Evolutionary conservation across 2,888 invertebrate genomes (phyloP).

Genomic region (Cartodere bifasciata): DNA sequence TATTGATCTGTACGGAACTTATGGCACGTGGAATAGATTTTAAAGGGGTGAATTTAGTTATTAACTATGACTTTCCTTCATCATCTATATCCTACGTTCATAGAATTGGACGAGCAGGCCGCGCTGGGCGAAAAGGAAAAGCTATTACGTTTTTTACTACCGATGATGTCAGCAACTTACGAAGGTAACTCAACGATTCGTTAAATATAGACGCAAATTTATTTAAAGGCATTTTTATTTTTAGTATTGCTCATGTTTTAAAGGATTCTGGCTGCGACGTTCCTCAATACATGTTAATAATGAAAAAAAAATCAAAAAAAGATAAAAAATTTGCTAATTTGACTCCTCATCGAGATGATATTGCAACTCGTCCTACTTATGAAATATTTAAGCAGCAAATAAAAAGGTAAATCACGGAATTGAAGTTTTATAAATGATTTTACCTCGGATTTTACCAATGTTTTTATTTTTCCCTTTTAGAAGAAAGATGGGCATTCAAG

Average conservation of each 20-base stretch:
- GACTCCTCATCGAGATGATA: slow-evolving; percentile 53
- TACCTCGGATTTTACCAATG: too few relatives aligned
- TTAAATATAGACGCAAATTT: not conserved
- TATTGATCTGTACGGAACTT: slow-evolving; percentile 91
- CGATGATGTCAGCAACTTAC: slow-evolving; percentile 72
- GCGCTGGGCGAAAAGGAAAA: slow-evolving; percentile 79
- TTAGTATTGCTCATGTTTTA: slow-evolving; percentile 81
- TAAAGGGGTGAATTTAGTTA: slow-evolving; percentile 87
- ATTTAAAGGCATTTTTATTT: slow-evolving; percentile 12
- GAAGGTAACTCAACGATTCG: slow-evolving; percentile 45
- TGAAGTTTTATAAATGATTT: too few relatives aligned
- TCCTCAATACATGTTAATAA: slow-evolving; percentile 76
- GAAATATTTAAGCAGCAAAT: slow-evolving; percentile 36
- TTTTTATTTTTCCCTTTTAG: too few relatives aligned
- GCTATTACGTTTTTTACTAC: slow-evolving; percentile 93
- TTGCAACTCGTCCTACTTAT: slow-evolving; percentile 44
- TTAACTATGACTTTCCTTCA: slow-evolving; percentile 96
- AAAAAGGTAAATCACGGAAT: slow-evolving; percentile 15
- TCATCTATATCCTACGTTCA: slow-evolving; percentile 84
- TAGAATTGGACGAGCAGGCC: slow-evolving; percentile 77
- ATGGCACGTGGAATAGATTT: slow-evolving; percentile 96
- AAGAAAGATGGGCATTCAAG: too few relatives aligned
- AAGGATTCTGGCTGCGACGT: slow-evolving; percentile 85
- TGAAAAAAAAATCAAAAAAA: slow-evolving; percentile 55
- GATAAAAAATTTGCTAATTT: slow-evolving; percentile 44